Percentiles rank a stretch among this genome's conserved stretches.
These are phyloP conservation scores for Watsonalla binaria DNA, from an alignment of 2,888 invertebrate genomes.

Conservation along the genomic window DNA sequence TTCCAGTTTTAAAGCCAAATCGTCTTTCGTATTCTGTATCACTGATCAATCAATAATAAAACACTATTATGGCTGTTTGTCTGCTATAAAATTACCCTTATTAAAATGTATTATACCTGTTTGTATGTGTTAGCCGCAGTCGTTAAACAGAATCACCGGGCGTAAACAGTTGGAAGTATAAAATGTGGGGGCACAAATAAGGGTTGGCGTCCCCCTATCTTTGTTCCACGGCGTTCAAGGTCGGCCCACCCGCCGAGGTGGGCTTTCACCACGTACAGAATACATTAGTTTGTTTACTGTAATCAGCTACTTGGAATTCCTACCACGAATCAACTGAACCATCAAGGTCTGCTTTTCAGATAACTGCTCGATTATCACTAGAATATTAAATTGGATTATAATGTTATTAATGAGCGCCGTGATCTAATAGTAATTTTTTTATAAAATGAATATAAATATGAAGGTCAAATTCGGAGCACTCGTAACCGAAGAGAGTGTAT, in stretches of 20 bases:
- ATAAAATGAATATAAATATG: no score
- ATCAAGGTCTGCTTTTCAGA: neutral
- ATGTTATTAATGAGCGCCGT: no score
- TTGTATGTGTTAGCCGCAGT: neutral
- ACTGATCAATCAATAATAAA: no score
- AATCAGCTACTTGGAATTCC: conserved; percentile 22
- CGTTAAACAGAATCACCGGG: conserved; percentile 21
- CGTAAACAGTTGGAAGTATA: conserved; percentile 14
- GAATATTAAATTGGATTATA: no score
- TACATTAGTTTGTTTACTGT: conserved; percentile 21
- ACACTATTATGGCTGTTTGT: no score
- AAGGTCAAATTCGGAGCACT: no score
- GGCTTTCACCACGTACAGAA: conserved; percentile 26
- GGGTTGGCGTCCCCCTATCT: conserved; percentile 33
- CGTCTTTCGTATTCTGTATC: no score
- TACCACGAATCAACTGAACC: neutral
- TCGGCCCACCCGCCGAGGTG: conserved; percentile 20
- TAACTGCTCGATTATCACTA: no score
- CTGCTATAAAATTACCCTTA: conserved; percentile 8
- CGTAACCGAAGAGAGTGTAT: no score
- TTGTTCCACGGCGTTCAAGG: conserved; percentile 52
- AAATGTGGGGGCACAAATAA: conserved; percentile 24
- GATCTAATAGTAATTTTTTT: no score
- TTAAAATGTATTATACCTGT: neutral
- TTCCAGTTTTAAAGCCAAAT: no score